Base-by-base conservation (phyloP, 2,888 invertebrate species). In the Phengaris arion region DNA sequence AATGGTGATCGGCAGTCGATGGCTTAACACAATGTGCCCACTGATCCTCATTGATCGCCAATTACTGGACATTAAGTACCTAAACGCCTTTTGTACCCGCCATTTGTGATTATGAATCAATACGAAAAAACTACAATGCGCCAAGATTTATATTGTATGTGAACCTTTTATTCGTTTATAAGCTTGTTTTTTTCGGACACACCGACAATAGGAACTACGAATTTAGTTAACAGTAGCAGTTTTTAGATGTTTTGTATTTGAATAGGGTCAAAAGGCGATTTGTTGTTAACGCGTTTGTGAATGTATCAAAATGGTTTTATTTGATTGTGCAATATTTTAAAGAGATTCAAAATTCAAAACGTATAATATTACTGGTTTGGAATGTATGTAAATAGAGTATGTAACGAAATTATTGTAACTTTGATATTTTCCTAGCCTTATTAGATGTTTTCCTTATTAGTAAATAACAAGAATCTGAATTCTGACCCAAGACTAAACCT, bases 1-100 rank as follows among this genome's bases (percentile, higher is more conserved):
- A 92, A 92, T 87, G 81, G 86, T 81, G 81, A 77, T 79, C 81
- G 85, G 86, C 82, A 87, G 88, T 88, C 89, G 89, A 88, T 90
- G 87, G 85, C 88, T 86, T 86, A 85, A 84, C 86, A 93, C 93
- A 93, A 93, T 93, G 92, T 91, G 82, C 93, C 93, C 93, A 93
- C 90, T 92, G 93, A 93, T 93, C 93, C 93, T 92, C 91, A 93
- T 93, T 93, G 92, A 93, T 91, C 92, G 92, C 92, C 93, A 93
- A 93, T 93, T 93, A 93, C 93, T 89, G 93, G 93, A 93, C 93
- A 93, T 93, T 92, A 93, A 93, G 93, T 93, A 93, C 92, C 92
- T 85, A 88, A 91, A 89, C 88, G 92, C 91, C 87, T 91, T 92
- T 92, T 88, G 92, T 87, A 87, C 87, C 86, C 87, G 87, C 86